Evolutionary conservation across 2,113 vertebrate genomes (phyloP).

Genomic region (Pontoporia blainvillei): DNA sequence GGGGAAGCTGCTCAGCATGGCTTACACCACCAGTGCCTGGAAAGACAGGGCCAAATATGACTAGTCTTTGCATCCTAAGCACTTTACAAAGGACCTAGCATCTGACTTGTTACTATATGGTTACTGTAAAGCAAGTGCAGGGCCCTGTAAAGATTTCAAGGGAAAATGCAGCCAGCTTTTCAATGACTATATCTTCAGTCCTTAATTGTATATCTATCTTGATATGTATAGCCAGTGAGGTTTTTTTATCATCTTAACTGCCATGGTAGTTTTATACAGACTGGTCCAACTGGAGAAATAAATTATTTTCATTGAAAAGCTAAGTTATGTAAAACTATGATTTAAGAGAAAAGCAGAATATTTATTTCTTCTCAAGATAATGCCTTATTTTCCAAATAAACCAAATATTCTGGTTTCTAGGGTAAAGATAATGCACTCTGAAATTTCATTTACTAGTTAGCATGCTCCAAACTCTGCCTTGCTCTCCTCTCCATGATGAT

Average conservation of each 20-base stretch:
- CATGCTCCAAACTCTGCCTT: rapidly evolving
- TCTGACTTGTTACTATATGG: neutral
- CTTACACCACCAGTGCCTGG: neutral
- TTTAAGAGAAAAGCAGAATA: neutral
- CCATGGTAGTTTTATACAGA: conserved; percentile 20
- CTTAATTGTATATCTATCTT: neutral
- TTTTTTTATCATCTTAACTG: neutral
- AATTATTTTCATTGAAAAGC: neutral
- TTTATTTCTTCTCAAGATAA: neutral
- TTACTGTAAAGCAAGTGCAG: neutral
- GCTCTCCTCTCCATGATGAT: neutral
- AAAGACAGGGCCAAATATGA: neutral
- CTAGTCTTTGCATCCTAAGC: neutral
- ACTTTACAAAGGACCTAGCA: neutral
- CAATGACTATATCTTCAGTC: conserved; percentile 24
- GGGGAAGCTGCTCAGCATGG: neutral
- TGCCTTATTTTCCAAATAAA: conserved; percentile 20
- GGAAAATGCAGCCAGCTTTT: neutral
- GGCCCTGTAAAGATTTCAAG: neutral
- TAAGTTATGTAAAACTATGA: neutral
- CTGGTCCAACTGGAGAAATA: neutral
- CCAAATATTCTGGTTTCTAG: neutral
- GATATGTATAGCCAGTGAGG: neutral
- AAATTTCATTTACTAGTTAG: neutral
- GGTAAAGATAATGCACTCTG: neutral